Evolutionary conservation across 2,797 vertebrate species (phyloP).

Genomic region (Gymnopithys bicolor): DNA sequence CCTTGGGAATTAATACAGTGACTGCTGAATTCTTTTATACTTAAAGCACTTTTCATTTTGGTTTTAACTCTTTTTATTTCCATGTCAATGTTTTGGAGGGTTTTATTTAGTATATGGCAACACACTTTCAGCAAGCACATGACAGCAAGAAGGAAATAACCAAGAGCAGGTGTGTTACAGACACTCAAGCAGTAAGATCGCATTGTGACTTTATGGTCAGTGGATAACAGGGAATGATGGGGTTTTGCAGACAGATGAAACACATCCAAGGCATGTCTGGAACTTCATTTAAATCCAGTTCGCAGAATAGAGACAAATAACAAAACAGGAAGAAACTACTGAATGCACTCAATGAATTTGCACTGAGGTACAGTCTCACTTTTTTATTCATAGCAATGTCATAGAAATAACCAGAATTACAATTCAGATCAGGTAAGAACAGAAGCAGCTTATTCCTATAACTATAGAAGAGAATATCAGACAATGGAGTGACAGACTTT

Average conservation of each 20-base stretch:
- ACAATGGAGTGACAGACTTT: neutral
- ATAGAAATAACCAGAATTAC: neutral
- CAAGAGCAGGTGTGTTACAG: fast-evolving
- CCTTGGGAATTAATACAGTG: neutral
- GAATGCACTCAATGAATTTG: neutral
- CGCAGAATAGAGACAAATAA: neutral
- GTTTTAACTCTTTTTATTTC: neutral
- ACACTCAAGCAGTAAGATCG: neutral
- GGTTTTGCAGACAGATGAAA: neutral
- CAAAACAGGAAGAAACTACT: neutral
- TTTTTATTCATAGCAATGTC: neutral
- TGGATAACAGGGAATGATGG: fast-evolving
- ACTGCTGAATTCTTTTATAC: neutral
- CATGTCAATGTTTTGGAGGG: neutral
- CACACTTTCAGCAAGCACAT: neutral
- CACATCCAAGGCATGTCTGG: neutral
- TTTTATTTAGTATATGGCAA: neutral
- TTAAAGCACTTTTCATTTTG: neutral
- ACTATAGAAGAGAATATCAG: neutral
- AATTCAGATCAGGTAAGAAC: neutral
- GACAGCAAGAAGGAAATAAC: neutral
- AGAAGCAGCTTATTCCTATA: neutral
- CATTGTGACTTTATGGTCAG: neutral
- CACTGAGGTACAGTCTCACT: neutral
- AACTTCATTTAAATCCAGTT: neutral